A percentile compares a stretch with the other conserved stretches of the same genome.
These are phyloP conservation scores for Noctua janthe DNA, from an alignment of 2,888 invertebrate genomes.

Conservation along the genomic window DNA sequence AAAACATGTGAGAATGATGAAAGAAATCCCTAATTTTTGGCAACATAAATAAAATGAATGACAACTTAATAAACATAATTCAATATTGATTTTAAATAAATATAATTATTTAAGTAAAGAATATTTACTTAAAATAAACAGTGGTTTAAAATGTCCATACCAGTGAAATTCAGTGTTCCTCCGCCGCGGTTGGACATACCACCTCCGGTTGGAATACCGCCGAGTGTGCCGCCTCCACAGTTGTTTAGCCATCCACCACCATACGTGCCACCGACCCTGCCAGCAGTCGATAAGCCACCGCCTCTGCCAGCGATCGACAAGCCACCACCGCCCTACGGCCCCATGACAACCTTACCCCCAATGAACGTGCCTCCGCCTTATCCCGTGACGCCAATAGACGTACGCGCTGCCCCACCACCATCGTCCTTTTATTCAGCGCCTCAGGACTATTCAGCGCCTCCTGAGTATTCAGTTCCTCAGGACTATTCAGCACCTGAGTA, in stretches of 20 bases:
- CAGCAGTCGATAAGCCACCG: conserved; percentile 48
- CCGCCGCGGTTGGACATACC: conserved; percentile 78
- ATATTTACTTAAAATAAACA: not conserved
- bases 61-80: not conserved
- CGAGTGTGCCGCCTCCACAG: conserved; percentile 64
- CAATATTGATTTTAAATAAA: conserved; percentile 7
- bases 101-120: not conserved
- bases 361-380: conserved; percentile 71
- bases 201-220: conserved; percentile 76
- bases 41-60: not conserved
- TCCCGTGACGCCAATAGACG: conserved; percentile 60
- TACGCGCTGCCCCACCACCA: conserved; percentile 63
- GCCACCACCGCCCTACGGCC: conserved; percentile 52
- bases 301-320: conserved; percentile 30
- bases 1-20: not conserved
- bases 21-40: not conserved
- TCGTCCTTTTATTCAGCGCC: conserved; percentile 23
- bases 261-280: conserved; percentile 59
- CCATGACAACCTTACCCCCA: conserved; percentile 61
- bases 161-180: conserved; percentile 80
- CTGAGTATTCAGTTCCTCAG: not conserved
- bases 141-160: conserved; percentile 76
- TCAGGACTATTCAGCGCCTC: conserved; percentile 3
- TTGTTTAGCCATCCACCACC: conserved; percentile 71
- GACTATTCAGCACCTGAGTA: too few species aligned